Base-by-base conservation (phyloP, 1,140 invertebrate genomes). In the Drosophila takahashii region DNA sequence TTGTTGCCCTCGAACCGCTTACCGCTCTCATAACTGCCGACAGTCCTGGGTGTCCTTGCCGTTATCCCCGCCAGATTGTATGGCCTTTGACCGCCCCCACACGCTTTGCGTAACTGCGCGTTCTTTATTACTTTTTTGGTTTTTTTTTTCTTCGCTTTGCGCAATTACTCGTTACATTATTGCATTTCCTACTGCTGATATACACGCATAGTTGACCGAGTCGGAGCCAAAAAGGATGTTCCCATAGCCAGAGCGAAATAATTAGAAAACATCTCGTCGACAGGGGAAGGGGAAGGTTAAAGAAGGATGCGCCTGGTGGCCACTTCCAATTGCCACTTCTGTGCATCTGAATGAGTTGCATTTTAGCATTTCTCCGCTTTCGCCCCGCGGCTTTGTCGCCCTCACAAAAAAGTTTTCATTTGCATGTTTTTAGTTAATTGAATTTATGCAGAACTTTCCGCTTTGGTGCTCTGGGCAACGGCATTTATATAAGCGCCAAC, bases 151-250 rank as follows among this genome's bases (percentile, higher is more conserved):
- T 86, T 22, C 22, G 3, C 22, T 83, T 84, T 84, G 85, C 85
- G 73, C 84, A 89, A 89, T 89, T 89, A 89, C 84, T 89, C 84
- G 76, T 89, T 90, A 89, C 84, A 81, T 89, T 89, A 89, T 87
- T 84, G 84, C 84, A 89, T 84, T 89, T 84, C 76, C 87, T 79
- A 83, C 51, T 87, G 70, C 44, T 77, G 84, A 89, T 90, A 89
- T 80, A 77, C 83, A 83, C 66, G 76, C 72, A 89, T 83, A 83
- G 67, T 79, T 89, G 54, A 41, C 79, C 60, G 57, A 73, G 48
- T 34, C 42, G n/a, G 47, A 36, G 54, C 15, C 18, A n/a, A 48
- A 67, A 37, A 34, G 32, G 47, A 77, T 39, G 29, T 13, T n/a
- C 22, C 16, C 37, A 50, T 39, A 29, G 72, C 56, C 42, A 57